A percentile compares a stretch with the other conserved stretches of the same genome.
Conservation (phyloP, 2,888 invertebrate species). For the Heliconius ismenius region DNA sequence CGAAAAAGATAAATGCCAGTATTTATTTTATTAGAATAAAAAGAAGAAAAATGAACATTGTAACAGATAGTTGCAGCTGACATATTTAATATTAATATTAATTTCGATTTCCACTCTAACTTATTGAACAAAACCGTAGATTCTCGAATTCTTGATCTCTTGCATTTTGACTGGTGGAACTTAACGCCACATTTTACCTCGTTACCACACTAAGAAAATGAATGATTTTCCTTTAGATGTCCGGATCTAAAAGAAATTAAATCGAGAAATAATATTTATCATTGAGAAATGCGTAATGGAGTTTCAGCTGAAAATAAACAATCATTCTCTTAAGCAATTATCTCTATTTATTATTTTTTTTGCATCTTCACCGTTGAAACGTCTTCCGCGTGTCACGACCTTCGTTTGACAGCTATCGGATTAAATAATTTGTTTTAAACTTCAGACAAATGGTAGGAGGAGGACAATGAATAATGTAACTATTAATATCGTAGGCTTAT, state of each 20-base stretch:
- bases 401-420: constrained; percentile 17
- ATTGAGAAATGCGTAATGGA: background rate
- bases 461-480: constrained; percentile 31
- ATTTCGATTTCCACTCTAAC: too few species aligned
- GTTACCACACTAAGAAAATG: too few species aligned
- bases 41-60: too few species aligned
- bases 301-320: background rate
- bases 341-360: constrained; percentile 6
- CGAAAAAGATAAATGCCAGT: too few species aligned
- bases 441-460: constrained; percentile 20
- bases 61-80: too few species aligned
- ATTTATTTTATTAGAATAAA: too few species aligned
- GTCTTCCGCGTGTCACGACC: constrained; percentile 25
- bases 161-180: too few species aligned
- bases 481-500: constrained; percentile 17
- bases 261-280: too few species aligned
- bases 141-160: too few species aligned
- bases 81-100: too few species aligned
- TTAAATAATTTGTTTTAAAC: constrained; percentile 25
- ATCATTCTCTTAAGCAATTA: background rate
- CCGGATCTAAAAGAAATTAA: background rate
- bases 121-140: too few species aligned
- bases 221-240: background rate
- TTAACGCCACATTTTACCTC: too few species aligned
- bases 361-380: background rate